Evolutionary conservation across 2,797 vertebrate species (phyloP).

Genomic region (Momotus momota): DNA sequence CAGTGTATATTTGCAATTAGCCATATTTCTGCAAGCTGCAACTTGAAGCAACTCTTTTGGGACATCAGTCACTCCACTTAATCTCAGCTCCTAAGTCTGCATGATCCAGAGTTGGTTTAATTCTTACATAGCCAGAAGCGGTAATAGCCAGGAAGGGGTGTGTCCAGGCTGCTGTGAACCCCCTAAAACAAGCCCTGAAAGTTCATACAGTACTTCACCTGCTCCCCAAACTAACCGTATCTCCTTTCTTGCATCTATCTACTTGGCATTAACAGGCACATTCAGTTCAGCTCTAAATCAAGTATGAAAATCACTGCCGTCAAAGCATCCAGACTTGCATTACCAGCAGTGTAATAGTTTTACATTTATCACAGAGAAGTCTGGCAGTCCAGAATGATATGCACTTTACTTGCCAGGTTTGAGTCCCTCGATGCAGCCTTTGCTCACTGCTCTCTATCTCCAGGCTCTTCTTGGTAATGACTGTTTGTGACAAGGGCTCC

Average conservation of each 20-base stretch:
- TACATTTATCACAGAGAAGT: neutral
- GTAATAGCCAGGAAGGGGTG: neutral
- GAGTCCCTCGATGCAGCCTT: neutral
- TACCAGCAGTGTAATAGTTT: neutral
- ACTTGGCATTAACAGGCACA: neutral
- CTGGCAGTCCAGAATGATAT: neutral
- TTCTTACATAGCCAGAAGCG: neutral
- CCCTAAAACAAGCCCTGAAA: neutral
- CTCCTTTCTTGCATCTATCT: neutral
- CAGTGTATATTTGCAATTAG: slow-evolving; percentile 1
- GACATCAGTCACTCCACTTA: neutral
- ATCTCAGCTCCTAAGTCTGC: neutral
- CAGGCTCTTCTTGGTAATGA: neutral
- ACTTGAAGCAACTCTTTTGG: neutral
- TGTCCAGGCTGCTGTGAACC: neutral
- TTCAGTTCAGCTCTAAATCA: neutral
- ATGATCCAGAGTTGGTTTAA: neutral
- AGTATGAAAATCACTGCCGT: neutral
- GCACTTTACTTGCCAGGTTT: neutral
- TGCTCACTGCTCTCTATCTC: neutral
- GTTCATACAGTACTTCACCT: neutral
- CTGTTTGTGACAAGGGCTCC: neutral
- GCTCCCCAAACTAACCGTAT: neutral
- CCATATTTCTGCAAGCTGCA: slow-evolving; percentile 15
- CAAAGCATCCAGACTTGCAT: neutral